phyloP scores from a whole-genome alignment of 1,140 invertebrate species.

The Orchestia grillus region DNA sequence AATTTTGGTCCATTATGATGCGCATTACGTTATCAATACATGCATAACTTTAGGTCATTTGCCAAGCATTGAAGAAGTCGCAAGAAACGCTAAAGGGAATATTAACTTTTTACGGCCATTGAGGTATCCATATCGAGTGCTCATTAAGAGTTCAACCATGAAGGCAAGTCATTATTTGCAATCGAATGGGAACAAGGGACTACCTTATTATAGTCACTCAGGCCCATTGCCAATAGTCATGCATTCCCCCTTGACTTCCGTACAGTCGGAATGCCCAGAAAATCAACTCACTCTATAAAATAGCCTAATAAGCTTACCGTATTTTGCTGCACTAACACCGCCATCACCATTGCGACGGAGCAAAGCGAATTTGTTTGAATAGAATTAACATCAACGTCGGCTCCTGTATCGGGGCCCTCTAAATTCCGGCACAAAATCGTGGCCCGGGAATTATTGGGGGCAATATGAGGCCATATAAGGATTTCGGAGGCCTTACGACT shows the following conservation, averaged over 20 bases:
- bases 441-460: conserved; percentile 46
- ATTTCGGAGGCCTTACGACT: conserved; percentile 36
- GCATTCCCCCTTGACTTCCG: background rate
- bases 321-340: conserved; percentile 52
- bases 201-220: background rate
- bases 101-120: background rate
- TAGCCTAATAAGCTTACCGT: conserved; percentile 48
- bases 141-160: background rate
- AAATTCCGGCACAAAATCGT: conserved; percentile 29
- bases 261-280: background rate
- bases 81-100: background rate
- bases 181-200: background rate
- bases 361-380: conserved; percentile 54
- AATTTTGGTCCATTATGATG: no score
- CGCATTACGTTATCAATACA: no score
- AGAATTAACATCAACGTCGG: conserved; percentile 54
- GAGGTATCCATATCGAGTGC: background rate
- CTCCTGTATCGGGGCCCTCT: conserved; percentile 31
- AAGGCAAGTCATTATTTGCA: background rate
- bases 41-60: no score
- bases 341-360: conserved; percentile 48
- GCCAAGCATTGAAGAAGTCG: no score
- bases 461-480: conserved; percentile 54
- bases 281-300: conserved; percentile 48
- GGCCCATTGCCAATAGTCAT: conserved; percentile 3